Percentiles rank a stretch among this genome's conserved stretches.
Conservation (phyloP, 2,888 invertebrate genomes). For the Steinernema carpocapsae region DNA sequence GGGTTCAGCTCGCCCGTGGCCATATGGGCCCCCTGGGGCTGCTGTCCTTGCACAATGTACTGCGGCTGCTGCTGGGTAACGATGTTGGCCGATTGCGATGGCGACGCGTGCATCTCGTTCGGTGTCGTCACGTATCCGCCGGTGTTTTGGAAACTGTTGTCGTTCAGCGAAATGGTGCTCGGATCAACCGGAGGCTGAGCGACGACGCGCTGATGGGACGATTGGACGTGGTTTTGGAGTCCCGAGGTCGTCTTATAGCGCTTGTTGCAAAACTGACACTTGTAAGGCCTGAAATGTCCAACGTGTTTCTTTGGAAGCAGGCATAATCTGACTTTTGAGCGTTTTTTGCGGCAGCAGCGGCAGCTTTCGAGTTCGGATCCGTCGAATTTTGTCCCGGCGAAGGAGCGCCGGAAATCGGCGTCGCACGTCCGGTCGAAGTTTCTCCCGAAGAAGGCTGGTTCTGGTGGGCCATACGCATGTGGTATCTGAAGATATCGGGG, state of each 20-base stretch:
- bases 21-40: neutral
- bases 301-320: neutral
- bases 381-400: slow-evolving; percentile 8
- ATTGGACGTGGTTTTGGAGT: slow-evolving; percentile 77
- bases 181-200: neutral
- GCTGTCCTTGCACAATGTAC: slow-evolving; percentile 11
- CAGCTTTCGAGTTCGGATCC: neutral
- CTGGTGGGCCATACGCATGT: slow-evolving; percentile 23
- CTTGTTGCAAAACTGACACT: slow-evolving; percentile 82
- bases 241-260: slow-evolving; percentile 83
- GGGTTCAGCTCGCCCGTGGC: slow-evolving; percentile 14
- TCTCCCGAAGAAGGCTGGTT: slow-evolving; percentile 19
- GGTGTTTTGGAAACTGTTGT: neutral
- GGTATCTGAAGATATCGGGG: slow-evolving; percentile 9
- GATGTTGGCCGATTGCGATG: neutral
- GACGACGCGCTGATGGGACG: slow-evolving; percentile 61
- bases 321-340: neutral
- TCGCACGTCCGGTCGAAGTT: slow-evolving; percentile 11
- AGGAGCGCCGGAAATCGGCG: slow-evolving; percentile 20
- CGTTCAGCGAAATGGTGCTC: slow-evolving; percentile 21
- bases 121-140: neutral
- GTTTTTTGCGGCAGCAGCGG: neutral
- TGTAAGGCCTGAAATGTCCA: slow-evolving; percentile 77
- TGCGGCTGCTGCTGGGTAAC: neutral
- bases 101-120: neutral